Evolutionary conservation across 2,888 invertebrate genomes (phyloP).

Genomic region (Chaitophorus viminalis): DNA sequence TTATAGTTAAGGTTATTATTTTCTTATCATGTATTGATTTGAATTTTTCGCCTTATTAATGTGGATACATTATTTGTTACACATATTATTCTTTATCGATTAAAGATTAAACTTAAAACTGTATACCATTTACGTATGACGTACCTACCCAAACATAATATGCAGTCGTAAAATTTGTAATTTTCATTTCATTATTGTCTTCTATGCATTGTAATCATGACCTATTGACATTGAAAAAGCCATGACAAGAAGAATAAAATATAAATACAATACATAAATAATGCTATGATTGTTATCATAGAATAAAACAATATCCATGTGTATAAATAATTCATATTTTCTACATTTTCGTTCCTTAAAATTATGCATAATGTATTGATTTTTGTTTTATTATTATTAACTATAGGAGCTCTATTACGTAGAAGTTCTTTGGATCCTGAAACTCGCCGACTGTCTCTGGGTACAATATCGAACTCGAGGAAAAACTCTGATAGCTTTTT

Average conservation of each 20-base stretch:
- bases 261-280: background rate
- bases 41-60: background rate
- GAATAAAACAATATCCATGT: background rate
- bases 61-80: background rate
- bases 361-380: conserved; percentile 19
- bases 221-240: conserved; percentile 47
- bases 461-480: conserved; percentile 72
- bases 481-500: conserved; percentile 81
- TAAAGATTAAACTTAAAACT: background rate
- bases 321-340: conserved; percentile 28
- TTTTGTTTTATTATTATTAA: conserved; percentile 39
- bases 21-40: background rate
- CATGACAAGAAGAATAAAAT: conserved; percentile 46
- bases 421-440: conserved; percentile 82
- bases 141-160: background rate
- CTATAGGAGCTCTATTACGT: conserved; percentile 79
- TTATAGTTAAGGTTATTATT: background rate
- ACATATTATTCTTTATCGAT: conserved; percentile 1
- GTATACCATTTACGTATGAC: too few species aligned
- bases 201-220: conserved; percentile 22
- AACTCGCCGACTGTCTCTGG: conserved; percentile 81
- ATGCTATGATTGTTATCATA: conserved; percentile 7
- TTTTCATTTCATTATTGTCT: conserved; percentile 36
- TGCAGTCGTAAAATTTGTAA: conserved; percentile 3
- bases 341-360: background rate